phyloP scores from a whole-genome alignment of 2,888 invertebrate species.

The Latheticus oryzae region DNA sequence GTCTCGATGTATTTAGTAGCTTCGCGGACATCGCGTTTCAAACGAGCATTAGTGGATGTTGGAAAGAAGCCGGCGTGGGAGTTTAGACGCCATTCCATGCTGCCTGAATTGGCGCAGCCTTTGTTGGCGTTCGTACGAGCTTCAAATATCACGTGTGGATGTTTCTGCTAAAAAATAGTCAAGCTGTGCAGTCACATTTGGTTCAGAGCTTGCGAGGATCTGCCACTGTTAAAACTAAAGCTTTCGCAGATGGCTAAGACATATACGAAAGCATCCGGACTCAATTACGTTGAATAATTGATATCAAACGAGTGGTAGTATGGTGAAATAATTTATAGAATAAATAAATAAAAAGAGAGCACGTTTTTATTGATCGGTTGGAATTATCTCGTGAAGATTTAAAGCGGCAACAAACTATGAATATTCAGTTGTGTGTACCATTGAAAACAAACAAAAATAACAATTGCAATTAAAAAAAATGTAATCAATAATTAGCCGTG shows the following conservation, averaged over 20 bases:
- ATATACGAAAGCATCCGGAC: conserved; percentile 19
- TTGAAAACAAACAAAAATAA: too few relatives aligned
- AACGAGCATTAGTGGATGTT: conserved; percentile 54
- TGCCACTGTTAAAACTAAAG: conserved; percentile 24
- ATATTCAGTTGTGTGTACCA: too few relatives aligned
- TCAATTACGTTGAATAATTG: conserved; percentile 42
- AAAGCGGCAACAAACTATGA: too few relatives aligned
- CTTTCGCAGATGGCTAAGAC: conserved; percentile 33
- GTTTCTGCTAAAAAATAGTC: conserved; percentile 88
- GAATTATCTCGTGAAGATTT: too few relatives aligned
- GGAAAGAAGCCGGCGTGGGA: conserved; percentile 62
- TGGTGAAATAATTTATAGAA: too few relatives aligned
- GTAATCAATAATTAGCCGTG: too few relatives aligned
- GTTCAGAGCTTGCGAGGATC: conserved; percentile 28
- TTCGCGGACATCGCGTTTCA: conserved; percentile 83
- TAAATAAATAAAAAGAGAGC: conserved; percentile 25
- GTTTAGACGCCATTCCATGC: conserved; percentile 79
- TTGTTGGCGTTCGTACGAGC: conserved; percentile 91
- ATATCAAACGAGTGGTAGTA: conserved; percentile 30
- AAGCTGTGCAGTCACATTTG: conserved; percentile 63
- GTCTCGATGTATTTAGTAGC: conserved; percentile 96
- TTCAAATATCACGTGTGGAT: conserved; percentile 98
- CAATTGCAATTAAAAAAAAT: too few relatives aligned
- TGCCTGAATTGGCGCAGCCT: conserved; percentile 87
- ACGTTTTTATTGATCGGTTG: too few relatives aligned